Evolutionary conservation across 2,888 invertebrate genomes (phyloP).

Genomic region (Aromia moschata): DNA sequence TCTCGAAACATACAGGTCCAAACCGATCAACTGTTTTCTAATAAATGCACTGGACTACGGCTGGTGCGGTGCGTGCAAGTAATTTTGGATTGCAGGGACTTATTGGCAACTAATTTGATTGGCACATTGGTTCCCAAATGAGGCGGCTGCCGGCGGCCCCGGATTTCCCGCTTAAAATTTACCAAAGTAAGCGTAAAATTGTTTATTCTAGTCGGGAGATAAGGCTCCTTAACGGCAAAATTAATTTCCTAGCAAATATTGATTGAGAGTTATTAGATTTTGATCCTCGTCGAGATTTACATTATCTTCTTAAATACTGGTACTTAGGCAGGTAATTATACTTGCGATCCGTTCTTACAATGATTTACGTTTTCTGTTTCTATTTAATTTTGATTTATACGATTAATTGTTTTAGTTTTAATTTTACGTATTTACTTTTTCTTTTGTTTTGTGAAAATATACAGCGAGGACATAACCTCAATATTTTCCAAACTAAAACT

Average conservation of each 20-base stretch:
- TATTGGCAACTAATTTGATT: constrained; percentile 55
- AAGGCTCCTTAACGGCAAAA: constrained; percentile 32
- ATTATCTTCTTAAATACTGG: constrained; percentile 16
- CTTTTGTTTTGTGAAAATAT: too few species aligned
- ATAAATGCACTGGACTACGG: too few species aligned
- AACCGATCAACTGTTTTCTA: too few species aligned
- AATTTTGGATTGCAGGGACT: constrained; percentile 43
- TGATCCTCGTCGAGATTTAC: constrained; percentile 17
- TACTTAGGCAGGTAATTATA: constrained; percentile 3
- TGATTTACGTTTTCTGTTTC: neutral
- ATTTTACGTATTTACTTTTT: too few species aligned
- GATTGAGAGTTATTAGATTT: constrained; percentile 36
- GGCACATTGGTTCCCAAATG: constrained; percentile 50
- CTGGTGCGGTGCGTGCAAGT: constrained; percentile 44
- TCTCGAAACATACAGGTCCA: too few species aligned
- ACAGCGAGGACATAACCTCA: too few species aligned
- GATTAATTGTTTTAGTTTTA: too few species aligned
- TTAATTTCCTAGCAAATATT: constrained; percentile 42
- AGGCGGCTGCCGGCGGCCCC: constrained; percentile 37
- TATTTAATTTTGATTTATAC: neutral
- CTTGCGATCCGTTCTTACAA: neutral
- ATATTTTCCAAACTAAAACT: too few species aligned
- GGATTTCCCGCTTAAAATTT: constrained; percentile 41
- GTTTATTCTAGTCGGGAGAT: constrained; percentile 39
- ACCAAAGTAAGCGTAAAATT: constrained; percentile 44